A percentile compares a stretch with the other conserved stretches of the same genome.
These are phyloP conservation scores for Anadara kagoshimensis DNA, from an alignment of 1,140 invertebrate genomes.

Conservation along the genomic window DNA sequence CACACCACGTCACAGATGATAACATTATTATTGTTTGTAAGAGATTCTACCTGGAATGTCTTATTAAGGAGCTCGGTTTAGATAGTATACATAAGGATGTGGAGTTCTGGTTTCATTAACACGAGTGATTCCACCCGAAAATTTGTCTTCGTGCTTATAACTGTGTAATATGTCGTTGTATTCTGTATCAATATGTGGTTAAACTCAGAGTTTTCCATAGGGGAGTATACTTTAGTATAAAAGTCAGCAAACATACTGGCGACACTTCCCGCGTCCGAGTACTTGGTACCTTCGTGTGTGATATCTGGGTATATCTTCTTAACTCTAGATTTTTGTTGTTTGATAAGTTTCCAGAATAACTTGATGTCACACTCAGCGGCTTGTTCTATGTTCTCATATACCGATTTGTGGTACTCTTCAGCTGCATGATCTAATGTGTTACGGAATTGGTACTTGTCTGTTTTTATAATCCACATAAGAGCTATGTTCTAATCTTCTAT, in stretches of 20 bases:
- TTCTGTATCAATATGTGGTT: background rate
- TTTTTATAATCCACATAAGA: background rate
- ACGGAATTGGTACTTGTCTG: background rate
- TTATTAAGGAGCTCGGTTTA: too few species aligned
- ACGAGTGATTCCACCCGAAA: background rate
- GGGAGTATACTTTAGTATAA: background rate
- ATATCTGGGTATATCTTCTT: background rate
- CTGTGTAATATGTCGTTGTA: background rate
- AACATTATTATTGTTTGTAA: too few species aligned
- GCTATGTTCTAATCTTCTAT: background rate
- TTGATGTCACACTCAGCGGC: slow-evolving; percentile 1
- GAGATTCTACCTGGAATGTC: too few species aligned
- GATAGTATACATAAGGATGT: too few species aligned
- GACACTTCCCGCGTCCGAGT: background rate
- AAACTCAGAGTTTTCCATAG: background rate
- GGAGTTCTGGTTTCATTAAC: background rate
- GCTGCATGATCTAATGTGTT: background rate
- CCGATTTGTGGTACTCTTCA: background rate
- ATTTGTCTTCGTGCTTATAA: background rate
- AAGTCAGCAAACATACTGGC: background rate
- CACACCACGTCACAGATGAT: too few species aligned
- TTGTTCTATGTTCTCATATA: too few species aligned
- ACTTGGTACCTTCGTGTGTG: background rate
- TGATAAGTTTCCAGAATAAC: slow-evolving; percentile 2
- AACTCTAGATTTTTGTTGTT: background rate